These are phyloP conservation scores for Glareola pratincola DNA, from an alignment of 2,113 vertebrate species.

Conservation along the genomic window DNA sequence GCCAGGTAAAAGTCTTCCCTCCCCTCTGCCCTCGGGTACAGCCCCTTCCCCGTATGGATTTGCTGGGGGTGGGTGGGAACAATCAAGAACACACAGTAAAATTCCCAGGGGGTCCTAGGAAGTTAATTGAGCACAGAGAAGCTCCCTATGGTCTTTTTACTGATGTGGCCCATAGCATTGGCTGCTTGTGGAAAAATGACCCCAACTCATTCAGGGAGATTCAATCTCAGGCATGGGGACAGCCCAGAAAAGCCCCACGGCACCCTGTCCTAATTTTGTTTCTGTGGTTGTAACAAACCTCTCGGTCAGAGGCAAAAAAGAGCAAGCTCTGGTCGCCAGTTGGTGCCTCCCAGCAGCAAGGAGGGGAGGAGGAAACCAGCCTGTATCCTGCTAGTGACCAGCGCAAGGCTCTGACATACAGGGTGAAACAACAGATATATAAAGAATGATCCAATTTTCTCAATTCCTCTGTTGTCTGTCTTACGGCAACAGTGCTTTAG, in stretches of 20 bases:
- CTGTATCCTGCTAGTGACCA: neutral
- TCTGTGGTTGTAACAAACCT: neutral
- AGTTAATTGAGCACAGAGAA: neutral
- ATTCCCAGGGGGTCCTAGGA: neutral
- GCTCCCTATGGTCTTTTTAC: neutral
- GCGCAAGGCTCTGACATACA: rapidly evolving
- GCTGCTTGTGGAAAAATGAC: neutral
- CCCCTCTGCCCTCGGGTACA: neutral
- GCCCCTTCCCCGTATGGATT: neutral
- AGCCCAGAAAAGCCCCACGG: neutral
- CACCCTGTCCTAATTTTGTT: neutral
- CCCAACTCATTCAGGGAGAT: neutral
- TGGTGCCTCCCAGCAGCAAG: neutral
- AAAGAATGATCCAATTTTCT: neutral
- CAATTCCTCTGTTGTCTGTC: neutral
- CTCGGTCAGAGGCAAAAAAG: neutral
- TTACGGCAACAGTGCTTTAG: rapidly evolving
- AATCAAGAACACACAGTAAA: neutral
- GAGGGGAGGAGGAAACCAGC: neutral
- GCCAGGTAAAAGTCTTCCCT: neutral
- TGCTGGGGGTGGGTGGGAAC: neutral
- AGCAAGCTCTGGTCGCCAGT: neutral
- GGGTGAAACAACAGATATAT: neutral
- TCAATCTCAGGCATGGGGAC: neutral
- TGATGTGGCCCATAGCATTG: no score